A percentile compares a stretch with the other conserved stretches of the same genome.
Conservation (phyloP, 1,140 invertebrate genomes). For the Zaprionus gabonicus region DNA sequence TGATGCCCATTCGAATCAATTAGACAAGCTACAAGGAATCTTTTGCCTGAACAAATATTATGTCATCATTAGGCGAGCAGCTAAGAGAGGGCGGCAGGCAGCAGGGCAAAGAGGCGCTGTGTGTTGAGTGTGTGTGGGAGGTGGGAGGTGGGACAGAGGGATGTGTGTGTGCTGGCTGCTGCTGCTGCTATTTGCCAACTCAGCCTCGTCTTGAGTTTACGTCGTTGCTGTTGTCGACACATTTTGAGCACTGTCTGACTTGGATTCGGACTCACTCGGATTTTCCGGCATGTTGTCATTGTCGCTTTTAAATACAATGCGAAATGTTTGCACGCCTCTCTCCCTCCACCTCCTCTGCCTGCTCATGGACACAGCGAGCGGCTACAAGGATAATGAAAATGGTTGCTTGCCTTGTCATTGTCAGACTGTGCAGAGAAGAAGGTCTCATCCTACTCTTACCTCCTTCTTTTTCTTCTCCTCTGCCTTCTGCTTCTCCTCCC, state of each 20-base stretch:
- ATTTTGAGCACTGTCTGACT: conserved; percentile 25
- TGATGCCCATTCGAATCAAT: conserved; percentile 48
- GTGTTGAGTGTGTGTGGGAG: background rate
- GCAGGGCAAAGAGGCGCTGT: background rate
- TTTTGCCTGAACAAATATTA: conserved; percentile 61
- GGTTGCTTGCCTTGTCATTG: conserved; percentile 44
- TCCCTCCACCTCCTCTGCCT: background rate
- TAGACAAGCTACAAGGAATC: conserved; percentile 35
- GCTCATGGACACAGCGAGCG: conserved; percentile 48
- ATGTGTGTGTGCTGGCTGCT: conserved; percentile 16
- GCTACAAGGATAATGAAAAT: conserved; percentile 77
- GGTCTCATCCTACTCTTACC: background rate
- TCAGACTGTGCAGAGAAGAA: conserved; percentile 4
- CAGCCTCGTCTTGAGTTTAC: conserved; percentile 6
- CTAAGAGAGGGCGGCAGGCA: too few relatives aligned
- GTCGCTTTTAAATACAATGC: conserved; percentile 69
- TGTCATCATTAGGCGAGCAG: conserved; percentile 36
- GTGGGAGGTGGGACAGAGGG: too few relatives aligned
- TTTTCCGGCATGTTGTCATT: conserved; percentile 48
- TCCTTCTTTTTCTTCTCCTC: too few relatives aligned
- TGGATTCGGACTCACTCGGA: conserved; percentile 18
- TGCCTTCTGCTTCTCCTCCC: too few relatives aligned
- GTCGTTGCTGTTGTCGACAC: conserved; percentile 25
- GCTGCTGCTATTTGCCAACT: conserved; percentile 32
- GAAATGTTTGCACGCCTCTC: conserved; percentile 50